Evolutionary conservation across 53 echinoderm and acorn worm species (phyloP).

Genomic region (Paracentrotus lividus): DNA sequence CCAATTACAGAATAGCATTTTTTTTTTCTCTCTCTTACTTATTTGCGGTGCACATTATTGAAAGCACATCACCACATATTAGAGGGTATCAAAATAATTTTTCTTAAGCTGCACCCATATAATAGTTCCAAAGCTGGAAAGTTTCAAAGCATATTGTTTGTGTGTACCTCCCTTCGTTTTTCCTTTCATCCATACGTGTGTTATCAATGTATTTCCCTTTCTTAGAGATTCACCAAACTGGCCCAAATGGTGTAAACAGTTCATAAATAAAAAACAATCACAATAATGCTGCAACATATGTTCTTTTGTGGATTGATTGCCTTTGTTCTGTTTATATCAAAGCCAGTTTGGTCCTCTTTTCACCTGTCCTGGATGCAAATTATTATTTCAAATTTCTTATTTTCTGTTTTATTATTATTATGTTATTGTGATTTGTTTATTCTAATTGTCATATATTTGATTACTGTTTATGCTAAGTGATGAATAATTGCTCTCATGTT

Average conservation of each 20-base stretch:
- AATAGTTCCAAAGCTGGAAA: not conserved
- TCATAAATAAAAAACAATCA: not conserved
- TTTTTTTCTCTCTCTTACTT: not conserved
- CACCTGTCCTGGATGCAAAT: not conserved
- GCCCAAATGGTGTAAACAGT: not conserved
- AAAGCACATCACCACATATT: not conserved
- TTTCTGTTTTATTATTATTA: not conserved
- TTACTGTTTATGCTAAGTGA: not conserved
- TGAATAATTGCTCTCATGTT: not conserved
- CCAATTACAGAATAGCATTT: not conserved
- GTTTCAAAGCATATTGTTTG: not conserved
- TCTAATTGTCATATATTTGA: not conserved
- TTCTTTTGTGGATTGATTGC: too few relatives aligned
- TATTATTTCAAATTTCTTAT: not conserved
- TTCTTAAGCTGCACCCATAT: not conserved
- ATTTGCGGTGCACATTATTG: not conserved
- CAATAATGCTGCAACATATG: not conserved
- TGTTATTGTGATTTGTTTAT: not conserved
- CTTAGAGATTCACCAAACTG: not conserved
- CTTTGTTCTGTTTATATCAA: too few relatives aligned
- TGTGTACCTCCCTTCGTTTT: not conserved
- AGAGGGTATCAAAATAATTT: not conserved
- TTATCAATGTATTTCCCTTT: not conserved
- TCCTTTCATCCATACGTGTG: not conserved
- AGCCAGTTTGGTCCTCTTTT: not conserved